These are phyloP conservation scores for Scolopax mira DNA, from an alignment of 2,113 vertebrate species.

Conservation along the genomic window DNA sequence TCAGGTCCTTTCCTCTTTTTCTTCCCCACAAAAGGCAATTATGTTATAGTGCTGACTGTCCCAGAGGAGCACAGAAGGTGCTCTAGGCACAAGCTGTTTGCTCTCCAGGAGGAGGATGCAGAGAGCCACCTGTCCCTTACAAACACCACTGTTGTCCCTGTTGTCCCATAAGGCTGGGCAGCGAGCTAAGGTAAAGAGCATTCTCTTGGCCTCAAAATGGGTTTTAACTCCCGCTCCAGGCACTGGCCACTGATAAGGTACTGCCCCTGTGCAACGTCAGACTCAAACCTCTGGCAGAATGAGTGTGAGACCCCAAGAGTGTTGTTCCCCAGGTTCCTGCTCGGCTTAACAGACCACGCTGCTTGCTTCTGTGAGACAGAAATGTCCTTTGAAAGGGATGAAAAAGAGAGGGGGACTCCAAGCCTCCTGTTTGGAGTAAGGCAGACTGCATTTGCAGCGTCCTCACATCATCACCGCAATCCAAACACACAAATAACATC, in stretches of 20 bases:
- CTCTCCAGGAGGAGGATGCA: background rate
- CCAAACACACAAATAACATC: background rate
- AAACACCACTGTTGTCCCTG: background rate
- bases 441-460: background rate
- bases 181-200: background rate
- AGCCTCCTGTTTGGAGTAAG: slow-evolving; percentile 7
- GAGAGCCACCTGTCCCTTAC: background rate
- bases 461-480: background rate
- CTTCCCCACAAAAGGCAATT: background rate
- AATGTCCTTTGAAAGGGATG: background rate
- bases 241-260: background rate
- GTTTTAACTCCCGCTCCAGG: background rate
- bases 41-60: background rate
- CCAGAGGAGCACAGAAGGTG: background rate
- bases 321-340: background rate
- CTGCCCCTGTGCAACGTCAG: background rate
- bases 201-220: background rate
- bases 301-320: background rate
- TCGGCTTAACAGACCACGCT: background rate
- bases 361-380: background rate
- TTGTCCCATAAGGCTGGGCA: background rate
- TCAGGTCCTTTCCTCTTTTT: background rate
- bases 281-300: background rate
- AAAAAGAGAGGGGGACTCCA: background rate
- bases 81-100: background rate